Conservation (phyloP, 2,888 invertebrate species). For the Oasisia sp. region DNA sequence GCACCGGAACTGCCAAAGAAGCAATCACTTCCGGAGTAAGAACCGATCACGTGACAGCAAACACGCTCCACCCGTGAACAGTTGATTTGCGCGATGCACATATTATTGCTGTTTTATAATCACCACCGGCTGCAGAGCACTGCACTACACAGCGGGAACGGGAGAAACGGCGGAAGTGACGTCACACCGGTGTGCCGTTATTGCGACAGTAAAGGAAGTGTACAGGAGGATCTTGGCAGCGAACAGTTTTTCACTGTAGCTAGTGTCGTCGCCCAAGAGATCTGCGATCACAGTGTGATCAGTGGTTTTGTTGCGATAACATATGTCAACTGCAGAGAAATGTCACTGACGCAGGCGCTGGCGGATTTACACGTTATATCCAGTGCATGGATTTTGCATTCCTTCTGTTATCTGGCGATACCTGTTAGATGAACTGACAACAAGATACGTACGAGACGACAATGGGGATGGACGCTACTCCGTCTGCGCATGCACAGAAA, state of each 20-base stretch:
- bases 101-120: background rate
- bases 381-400: background rate
- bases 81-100: background rate
- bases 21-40: background rate
- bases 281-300: background rate
- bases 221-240: background rate
- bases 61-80: background rate
- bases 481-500: background rate
- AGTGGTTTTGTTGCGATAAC: background rate
- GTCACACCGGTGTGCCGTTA: background rate
- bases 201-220: background rate
- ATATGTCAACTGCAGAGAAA: no score
- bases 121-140: background rate
- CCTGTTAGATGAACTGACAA: background rate
- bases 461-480: background rate
- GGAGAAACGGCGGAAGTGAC: background rate
- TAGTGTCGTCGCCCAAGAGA: conserved; percentile 1
- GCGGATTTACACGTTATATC: background rate
- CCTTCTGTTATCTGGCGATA: background rate
- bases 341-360: background rate
- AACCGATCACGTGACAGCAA: background rate
- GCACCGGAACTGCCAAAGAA: background rate
- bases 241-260: background rate
- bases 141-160: background rate
- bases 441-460: background rate